Conservation (phyloP, 2,888 invertebrate species). For the Macrostomum cliftonense region DNA sequence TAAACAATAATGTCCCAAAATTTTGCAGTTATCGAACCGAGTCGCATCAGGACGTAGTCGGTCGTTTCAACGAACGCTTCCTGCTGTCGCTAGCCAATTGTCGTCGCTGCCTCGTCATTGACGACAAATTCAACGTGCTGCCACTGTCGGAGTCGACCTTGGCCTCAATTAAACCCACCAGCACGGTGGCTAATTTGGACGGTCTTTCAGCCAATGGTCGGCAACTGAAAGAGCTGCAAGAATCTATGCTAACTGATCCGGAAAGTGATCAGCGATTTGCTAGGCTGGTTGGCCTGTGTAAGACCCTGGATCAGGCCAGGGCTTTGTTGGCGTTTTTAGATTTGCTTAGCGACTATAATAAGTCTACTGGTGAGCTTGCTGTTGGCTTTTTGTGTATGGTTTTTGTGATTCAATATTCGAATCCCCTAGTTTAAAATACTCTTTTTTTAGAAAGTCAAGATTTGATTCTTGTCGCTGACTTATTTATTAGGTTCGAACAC, state of each 20-base stretch:
- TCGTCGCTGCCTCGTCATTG: slow-evolving; percentile 69
- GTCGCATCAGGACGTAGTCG: slow-evolving; percentile 70
- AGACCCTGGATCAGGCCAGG: slow-evolving; percentile 77
- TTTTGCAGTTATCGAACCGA: slow-evolving; percentile 68
- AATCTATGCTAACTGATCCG: not conserved
- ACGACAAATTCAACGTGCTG: slow-evolving; percentile 72
- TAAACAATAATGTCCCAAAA: too few species aligned
- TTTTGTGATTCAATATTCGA: too few species aligned
- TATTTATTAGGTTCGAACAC: too few species aligned
- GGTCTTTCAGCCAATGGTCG: slow-evolving; percentile 17
- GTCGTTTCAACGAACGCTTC: slow-evolving; percentile 87
- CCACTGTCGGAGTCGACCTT: slow-evolving; percentile 75
- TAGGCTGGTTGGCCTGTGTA: slow-evolving; percentile 64
- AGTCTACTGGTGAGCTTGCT: slow-evolving; percentile 47
- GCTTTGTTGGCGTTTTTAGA: slow-evolving; percentile 79
- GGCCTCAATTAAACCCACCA: slow-evolving; percentile 44
- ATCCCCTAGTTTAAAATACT: too few species aligned
- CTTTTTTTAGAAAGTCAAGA: too few species aligned
- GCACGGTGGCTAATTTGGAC: slow-evolving; percentile 42
- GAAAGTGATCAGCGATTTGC: slow-evolving; percentile 57
- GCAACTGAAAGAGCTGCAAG: slow-evolving; percentile 13
- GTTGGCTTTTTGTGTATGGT: too few species aligned
- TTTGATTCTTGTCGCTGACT: too few species aligned
- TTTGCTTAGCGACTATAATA: slow-evolving; percentile 71
- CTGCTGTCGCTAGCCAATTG: slow-evolving; percentile 71